These are phyloP conservation scores for Coptotermes formosanus DNA, from an alignment of 1,140 invertebrate genomes.

Conservation along the genomic window DNA sequence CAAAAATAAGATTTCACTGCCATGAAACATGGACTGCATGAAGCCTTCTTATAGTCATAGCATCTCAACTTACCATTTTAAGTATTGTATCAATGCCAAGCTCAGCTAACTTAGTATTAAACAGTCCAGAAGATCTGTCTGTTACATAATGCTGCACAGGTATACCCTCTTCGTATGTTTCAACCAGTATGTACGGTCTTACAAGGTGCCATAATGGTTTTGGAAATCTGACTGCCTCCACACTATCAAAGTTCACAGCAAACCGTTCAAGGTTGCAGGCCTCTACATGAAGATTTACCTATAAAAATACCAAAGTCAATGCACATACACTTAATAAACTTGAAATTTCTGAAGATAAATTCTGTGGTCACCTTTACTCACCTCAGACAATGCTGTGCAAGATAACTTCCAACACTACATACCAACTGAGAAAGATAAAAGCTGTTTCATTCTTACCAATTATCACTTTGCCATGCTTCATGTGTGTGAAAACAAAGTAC, in stretches of 20 bases:
- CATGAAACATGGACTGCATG: too few species aligned
- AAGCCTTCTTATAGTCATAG: too few species aligned
- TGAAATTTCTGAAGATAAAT: too few species aligned
- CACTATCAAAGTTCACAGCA: slow-evolving; percentile 46
- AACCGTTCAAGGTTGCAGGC: slow-evolving; percentile 49
- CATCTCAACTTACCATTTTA: slow-evolving; percentile 49
- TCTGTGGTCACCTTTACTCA: too few species aligned
- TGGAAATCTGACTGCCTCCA: slow-evolving; percentile 47
- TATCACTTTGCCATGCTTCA: too few species aligned
- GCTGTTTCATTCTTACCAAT: too few species aligned
- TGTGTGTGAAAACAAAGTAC: too few species aligned
- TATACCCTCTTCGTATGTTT: slow-evolving; percentile 54
- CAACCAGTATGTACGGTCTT: slow-evolving; percentile 48
- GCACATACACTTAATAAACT: slow-evolving; percentile 29
- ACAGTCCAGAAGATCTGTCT: slow-evolving; percentile 29
- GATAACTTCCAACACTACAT: too few species aligned
- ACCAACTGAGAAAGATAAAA: too few species aligned
- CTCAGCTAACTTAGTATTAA: slow-evolving; percentile 45
- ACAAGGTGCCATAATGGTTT: slow-evolving; percentile 45
- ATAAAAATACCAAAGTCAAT: slow-evolving; percentile 29
- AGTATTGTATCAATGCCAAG: slow-evolving; percentile 50
- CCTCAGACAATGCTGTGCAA: too few species aligned
- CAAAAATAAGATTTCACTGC: too few species aligned
- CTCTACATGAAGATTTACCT: slow-evolving; percentile 50
- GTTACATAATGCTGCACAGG: slow-evolving; percentile 47